Conservation (phyloP, 2,888 invertebrate species). For the Ashinkailepas kermadecensis region DNA sequence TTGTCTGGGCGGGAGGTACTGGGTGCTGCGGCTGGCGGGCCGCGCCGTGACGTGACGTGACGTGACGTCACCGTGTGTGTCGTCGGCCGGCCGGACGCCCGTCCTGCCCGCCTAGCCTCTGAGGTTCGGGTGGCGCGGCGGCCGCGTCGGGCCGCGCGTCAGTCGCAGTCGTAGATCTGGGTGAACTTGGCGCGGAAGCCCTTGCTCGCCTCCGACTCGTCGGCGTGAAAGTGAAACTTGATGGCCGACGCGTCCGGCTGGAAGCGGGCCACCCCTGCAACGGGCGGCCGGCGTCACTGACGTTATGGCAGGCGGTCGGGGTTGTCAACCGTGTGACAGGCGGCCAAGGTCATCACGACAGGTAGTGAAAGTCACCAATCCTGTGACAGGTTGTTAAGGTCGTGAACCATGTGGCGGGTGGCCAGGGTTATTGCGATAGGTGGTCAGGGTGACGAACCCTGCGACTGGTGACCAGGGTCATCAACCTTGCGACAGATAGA, state of each 20-base stretch:
- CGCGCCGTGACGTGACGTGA: neutral
- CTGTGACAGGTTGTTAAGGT: too few species aligned
- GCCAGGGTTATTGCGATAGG: too few species aligned
- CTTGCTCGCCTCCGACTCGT: slow-evolving; percentile 35
- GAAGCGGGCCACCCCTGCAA: slow-evolving; percentile 38
- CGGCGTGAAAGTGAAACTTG: slow-evolving; percentile 40
- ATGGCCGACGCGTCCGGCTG: slow-evolving; percentile 39
- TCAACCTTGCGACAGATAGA: too few species aligned
- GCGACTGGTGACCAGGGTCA: too few species aligned
- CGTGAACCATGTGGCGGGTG: too few species aligned
- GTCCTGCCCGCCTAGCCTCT: neutral
- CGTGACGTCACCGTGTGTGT: neutral
- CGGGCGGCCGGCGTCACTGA: neutral
- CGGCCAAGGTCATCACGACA: neutral
- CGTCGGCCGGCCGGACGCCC: neutral
- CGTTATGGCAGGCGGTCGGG: too few species aligned
- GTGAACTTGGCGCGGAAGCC: slow-evolving; percentile 40
- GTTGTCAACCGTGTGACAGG: neutral
- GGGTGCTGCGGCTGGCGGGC: too few species aligned
- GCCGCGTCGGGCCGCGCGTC: neutral
- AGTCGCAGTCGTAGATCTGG: slow-evolving; percentile 36
- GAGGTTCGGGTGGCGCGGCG: neutral
- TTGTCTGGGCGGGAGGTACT: too few species aligned
- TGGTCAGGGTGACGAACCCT: too few species aligned
- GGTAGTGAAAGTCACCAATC: too few species aligned